phyloP scores from a whole-genome alignment of 2,888 invertebrate genomes.

The Lysandra bellargus region DNA sequence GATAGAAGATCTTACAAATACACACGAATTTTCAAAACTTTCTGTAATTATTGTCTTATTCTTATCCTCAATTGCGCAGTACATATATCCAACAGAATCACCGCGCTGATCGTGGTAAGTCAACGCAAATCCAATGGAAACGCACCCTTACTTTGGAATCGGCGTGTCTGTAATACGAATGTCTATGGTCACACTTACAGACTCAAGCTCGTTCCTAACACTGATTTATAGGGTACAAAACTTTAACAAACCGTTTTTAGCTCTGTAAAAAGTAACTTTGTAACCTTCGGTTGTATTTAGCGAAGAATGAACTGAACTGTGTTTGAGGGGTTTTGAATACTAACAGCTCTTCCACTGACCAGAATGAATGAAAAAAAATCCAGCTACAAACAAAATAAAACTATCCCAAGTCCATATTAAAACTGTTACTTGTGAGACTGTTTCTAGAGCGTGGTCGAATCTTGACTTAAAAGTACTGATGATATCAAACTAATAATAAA shows the following conservation, averaged over 20 bases:
- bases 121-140: neutral
- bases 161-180: neutral
- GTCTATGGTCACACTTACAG: neutral
- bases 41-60: too few relatives aligned
- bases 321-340: conserved; percentile 2
- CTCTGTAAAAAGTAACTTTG: conserved; percentile 25
- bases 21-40: too few relatives aligned
- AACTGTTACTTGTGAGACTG: neutral
- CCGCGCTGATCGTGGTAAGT: neutral
- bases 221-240: conserved; percentile 27
- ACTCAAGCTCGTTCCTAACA: conserved; percentile 9
- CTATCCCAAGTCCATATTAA: too few relatives aligned
- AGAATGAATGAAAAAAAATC: neutral
- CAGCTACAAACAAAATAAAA: neutral
- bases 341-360: neutral
- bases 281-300: conserved; percentile 10
- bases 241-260: conserved; percentile 20
- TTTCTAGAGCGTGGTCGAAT: neutral
- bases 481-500: too few relatives aligned
- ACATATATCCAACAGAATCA: too few relatives aligned
- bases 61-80: too few relatives aligned
- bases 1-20: too few relatives aligned
- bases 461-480: neutral
- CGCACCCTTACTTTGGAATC: neutral
- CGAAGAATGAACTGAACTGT: neutral